Base-by-base conservation (phyloP, 2,888 invertebrate species). In the Pristionchus maxplancki region DNA sequence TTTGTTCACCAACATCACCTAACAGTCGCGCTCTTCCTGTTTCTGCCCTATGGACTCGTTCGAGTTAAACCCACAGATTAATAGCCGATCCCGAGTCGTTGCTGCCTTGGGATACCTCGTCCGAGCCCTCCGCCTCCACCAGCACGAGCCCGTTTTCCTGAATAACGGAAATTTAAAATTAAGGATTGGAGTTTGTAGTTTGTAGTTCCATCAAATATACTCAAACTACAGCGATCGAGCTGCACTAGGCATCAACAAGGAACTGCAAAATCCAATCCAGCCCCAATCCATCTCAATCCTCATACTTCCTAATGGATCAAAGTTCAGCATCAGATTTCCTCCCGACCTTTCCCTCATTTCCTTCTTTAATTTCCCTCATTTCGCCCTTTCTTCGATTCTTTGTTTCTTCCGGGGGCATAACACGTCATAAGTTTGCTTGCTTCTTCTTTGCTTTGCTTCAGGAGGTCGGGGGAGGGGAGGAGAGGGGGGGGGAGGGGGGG, bases 71-170 rank as follows among this genome's bases (percentile, higher is more conserved):
- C 88, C 50, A 93, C 93, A 93, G 89, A 87, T 93, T 92, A 40
- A 91, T 91, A 28, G 92, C 90, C 17, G 92, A 91, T 34, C 90
- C 92, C 62, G 91, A 90, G 37, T 90, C 90, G 50, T 90, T 90
- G 58, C 92, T 92, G 20, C 85, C 89, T n/a, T 91, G 90, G 31
- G 92, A 89, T 15, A 90, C 94, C 88, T 95, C 94, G 50, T 95
- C 95, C 6, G 95, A 94, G 85, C 95, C 95, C 58, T 88, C 88
- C 86, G 95, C 95, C 93, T 96, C 96, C 31, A 95, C 95, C 44
- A 95, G 89, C 53, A 95, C 93, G 28, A 95, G 91, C 24, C 95
- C 95, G 87, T 94, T 92, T 78, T 95, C 95, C 93, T 95, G 90
- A 81, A 90, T n/a, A n/a, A n/a, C n/a, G n/a, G 89, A 50, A 20